Evolutionary conservation across 2,113 vertebrate species (phyloP).

Genomic region (Psammodynastes pulverulentus): DNA sequence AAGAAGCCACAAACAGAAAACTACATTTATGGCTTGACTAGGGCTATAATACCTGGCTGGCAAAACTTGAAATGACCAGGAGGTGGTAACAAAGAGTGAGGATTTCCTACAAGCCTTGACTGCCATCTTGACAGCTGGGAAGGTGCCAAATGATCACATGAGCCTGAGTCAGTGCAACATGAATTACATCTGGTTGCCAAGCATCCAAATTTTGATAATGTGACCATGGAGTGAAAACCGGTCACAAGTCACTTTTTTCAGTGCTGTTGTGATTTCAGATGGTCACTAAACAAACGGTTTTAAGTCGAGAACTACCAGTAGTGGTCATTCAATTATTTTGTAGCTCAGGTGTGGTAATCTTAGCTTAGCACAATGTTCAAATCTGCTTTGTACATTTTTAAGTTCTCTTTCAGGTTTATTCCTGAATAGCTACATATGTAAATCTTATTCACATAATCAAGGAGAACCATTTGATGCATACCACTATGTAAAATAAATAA

Average conservation of each 20-base stretch:
- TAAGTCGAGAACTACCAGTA: not conserved
- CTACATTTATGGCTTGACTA: not conserved
- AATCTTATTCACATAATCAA: not conserved
- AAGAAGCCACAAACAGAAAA: not conserved
- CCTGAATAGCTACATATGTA: not conserved
- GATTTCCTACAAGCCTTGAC: not conserved
- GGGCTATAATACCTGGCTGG: not conserved
- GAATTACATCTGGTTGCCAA: not conserved
- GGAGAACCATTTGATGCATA: not conserved
- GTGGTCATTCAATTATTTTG: not conserved
- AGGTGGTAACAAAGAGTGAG: not conserved
- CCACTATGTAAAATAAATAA: slow-evolving; percentile 38
- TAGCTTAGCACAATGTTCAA: not conserved
- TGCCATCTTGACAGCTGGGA: not conserved
- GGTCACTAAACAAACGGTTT: not conserved
- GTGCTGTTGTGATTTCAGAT: not conserved
- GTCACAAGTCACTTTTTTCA: not conserved
- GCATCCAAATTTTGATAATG: not conserved
- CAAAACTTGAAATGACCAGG: not conserved
- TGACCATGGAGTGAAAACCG: not conserved
- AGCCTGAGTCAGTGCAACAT: not conserved
- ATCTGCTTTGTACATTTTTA: not conserved
- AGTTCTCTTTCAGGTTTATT: not conserved
- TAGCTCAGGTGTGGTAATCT: not conserved
- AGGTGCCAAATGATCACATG: not conserved